A percentile compares a stretch with the other conserved stretches of the same genome.
These are phyloP conservation scores for Rattus rattus DNA, from an alignment of 2,113 vertebrate species.

Conservation along the genomic window DNA sequence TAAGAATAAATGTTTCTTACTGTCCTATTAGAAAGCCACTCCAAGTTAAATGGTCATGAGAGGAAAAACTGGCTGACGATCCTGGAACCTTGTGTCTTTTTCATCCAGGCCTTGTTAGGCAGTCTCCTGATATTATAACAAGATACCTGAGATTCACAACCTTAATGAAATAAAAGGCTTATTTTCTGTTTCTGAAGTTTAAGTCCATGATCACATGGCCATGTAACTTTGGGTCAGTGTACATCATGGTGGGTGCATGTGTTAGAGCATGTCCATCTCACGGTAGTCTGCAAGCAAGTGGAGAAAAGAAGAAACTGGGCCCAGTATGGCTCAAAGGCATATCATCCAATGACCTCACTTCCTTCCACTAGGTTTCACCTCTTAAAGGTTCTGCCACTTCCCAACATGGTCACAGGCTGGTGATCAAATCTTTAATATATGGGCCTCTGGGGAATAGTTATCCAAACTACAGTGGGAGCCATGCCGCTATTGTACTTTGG, in stretches of 20 bases:
- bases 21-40: background rate
- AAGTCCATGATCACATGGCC: background rate
- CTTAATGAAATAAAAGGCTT: background rate
- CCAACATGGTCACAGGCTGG: background rate
- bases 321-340: background rate
- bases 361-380: background rate
- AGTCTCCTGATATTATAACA: background rate
- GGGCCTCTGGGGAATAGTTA: background rate
- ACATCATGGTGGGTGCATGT: background rate
- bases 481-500: background rate
- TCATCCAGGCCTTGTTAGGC: background rate
- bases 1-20: background rate
- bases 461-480: background rate
- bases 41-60: background rate
- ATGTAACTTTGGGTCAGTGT: background rate
- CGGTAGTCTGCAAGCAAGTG: background rate
- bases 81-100: background rate
- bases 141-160: background rate
- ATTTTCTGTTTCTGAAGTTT: background rate
- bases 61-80: background rate
- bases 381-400: background rate
- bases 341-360: background rate
- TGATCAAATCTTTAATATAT: background rate
- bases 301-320: background rate
- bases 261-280: background rate